Conservation (phyloP, 2,113 vertebrate species). For the Tragulus kanchil region DNA sequence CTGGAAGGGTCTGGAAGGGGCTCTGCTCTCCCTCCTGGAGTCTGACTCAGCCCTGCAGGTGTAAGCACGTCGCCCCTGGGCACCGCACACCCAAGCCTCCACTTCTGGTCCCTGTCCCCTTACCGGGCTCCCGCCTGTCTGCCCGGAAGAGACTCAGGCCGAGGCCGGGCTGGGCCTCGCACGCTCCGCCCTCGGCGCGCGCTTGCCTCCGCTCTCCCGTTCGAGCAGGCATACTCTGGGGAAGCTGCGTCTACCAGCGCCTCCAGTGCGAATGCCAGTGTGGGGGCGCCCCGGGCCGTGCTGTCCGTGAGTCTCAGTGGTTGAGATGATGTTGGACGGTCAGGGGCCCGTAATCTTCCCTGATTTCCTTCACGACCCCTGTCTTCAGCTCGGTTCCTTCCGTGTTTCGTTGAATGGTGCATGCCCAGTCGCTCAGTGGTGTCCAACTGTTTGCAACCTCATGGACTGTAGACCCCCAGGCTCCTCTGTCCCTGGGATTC, state of each 20-base stretch:
- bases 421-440: neutral
- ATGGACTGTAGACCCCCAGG: neutral
- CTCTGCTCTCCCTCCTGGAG: neutral
- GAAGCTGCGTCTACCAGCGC: no score
- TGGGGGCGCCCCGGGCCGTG: no score
- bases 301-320: fast-evolving
- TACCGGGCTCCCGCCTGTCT: neutral
- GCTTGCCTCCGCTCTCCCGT: no score
- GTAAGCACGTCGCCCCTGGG: neutral
- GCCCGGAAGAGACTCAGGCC: neutral
- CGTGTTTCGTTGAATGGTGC: neutral
- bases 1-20: neutral
- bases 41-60: neutral
- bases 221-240: no score
- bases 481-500: neutral
- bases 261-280: no score
- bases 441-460: neutral
- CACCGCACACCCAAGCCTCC: neutral
- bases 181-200: no score
- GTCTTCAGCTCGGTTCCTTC: neutral
- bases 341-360: neutral
- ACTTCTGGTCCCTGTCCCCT: neutral
- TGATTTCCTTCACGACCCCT: neutral
- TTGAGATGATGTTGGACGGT: neutral
- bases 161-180: no score